Evolutionary conservation across 1,140 invertebrate species (phyloP).

Genomic region (Drosophila littoralis): DNA sequence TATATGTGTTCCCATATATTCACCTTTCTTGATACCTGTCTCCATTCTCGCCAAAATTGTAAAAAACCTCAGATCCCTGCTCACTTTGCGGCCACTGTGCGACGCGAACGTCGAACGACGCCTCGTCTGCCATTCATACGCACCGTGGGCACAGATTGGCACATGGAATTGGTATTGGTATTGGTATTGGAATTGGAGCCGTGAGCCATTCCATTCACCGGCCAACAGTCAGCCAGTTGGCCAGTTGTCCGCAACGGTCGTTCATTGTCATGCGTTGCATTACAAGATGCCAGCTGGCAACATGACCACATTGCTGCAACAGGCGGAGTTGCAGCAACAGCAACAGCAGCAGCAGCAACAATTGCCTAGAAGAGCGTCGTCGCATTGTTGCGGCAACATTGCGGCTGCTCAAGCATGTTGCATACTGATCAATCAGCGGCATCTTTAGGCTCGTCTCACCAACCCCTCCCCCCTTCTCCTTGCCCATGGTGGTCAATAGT

Average conservation of each 20-base stretch:
- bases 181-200: conserved; percentile 13
- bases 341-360: conserved; percentile 54
- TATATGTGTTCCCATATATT: too few species aligned
- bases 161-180: conserved; percentile 11
- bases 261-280: conserved; percentile 83
- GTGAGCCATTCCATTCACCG: conserved; percentile 64
- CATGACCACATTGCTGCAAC: conserved; percentile 45
- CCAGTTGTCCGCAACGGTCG: conserved; percentile 16
- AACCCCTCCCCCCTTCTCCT: background rate
- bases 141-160: conserved; percentile 51
- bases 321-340: conserved; percentile 23
- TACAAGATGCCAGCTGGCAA: conserved; percentile 80
- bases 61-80: too few species aligned
- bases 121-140: conserved; percentile 72
- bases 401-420: conserved; percentile 79
- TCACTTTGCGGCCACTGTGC: background rate
- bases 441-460: conserved; percentile 38
- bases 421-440: conserved; percentile 81
- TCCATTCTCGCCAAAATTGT: too few species aligned
- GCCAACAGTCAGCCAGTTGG: background rate
- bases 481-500: background rate
- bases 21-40: too few species aligned
- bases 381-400: conserved; percentile 77
- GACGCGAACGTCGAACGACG: conserved; percentile 14
- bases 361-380: conserved; percentile 58